Evolutionary conservation across 2,113 vertebrate genomes (phyloP).

Genomic region (Pycnonotus jocosus): DNA sequence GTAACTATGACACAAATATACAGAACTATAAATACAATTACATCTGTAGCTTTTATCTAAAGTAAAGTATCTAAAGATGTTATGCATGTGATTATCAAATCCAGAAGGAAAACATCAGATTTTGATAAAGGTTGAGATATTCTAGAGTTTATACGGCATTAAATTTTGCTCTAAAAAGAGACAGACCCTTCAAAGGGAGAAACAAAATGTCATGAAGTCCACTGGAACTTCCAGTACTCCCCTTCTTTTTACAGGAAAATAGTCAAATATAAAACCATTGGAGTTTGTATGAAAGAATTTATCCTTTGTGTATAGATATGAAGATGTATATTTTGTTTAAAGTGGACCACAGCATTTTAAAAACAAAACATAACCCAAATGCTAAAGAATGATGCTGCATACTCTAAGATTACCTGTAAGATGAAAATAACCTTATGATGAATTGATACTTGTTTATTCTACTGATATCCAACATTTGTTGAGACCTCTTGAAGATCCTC

Average conservation of each 20-base stretch:
- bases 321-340: not conserved
- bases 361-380: not conserved
- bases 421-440: not conserved
- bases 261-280: not conserved
- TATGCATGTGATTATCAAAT: not conserved
- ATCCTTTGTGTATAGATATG: not conserved
- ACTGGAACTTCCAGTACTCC: not conserved
- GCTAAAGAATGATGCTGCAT: not conserved
- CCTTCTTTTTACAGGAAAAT: not conserved
- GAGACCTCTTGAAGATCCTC: not conserved
- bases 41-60: constrained; percentile 16
- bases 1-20: not conserved
- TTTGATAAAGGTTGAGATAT: constrained; percentile 25
- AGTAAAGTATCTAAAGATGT: not conserved
- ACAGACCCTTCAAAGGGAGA: not conserved
- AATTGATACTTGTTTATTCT: not conserved
- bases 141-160: not conserved
- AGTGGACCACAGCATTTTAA: not conserved
- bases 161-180: not conserved
- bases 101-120: constrained; percentile 9
- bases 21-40: constrained; percentile 27
- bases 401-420: not conserved
- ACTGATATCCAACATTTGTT: not conserved
- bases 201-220: not conserved
- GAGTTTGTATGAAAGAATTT: not conserved